These are phyloP conservation scores for Chiloscyllium punctatum DNA, from an alignment of 2,797 vertebrate genomes.

Conservation along the genomic window DNA sequence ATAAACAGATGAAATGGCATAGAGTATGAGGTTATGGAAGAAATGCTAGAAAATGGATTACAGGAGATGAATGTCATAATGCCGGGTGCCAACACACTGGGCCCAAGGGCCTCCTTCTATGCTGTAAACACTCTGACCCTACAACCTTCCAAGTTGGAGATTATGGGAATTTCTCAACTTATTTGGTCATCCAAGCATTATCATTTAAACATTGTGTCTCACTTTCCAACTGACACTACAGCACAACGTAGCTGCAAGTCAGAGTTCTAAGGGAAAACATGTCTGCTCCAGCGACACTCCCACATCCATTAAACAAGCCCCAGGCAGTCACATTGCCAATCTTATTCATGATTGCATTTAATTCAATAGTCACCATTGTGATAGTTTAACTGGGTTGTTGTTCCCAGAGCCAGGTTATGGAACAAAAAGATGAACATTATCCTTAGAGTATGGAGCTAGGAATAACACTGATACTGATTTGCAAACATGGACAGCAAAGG, in stretches of 20 bases:
- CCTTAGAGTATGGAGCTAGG: background rate
- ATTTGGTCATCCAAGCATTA: background rate
- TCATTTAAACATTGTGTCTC: background rate
- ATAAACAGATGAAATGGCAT: too few relatives aligned
- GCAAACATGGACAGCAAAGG: background rate
- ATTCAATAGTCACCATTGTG: background rate
- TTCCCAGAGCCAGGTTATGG: background rate
- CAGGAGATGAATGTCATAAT: too few relatives aligned
- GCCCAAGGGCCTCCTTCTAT: too few relatives aligned
- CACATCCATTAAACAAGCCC: background rate
- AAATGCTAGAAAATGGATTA: too few relatives aligned
- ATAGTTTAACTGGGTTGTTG: background rate
- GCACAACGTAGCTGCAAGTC: background rate
- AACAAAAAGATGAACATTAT: too few relatives aligned
- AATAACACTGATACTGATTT: background rate
- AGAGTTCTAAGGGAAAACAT: background rate
- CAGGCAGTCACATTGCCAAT: background rate
- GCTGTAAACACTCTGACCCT: too few relatives aligned
- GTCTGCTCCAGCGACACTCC: background rate
- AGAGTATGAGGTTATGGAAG: too few relatives aligned
- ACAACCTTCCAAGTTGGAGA: background rate
- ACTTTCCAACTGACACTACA: background rate
- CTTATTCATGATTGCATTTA: background rate
- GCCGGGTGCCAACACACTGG: too few relatives aligned
- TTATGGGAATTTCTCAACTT: background rate